Conservation (phyloP, 2,113 vertebrate genomes). For the Bothrops jararaca region DNA sequence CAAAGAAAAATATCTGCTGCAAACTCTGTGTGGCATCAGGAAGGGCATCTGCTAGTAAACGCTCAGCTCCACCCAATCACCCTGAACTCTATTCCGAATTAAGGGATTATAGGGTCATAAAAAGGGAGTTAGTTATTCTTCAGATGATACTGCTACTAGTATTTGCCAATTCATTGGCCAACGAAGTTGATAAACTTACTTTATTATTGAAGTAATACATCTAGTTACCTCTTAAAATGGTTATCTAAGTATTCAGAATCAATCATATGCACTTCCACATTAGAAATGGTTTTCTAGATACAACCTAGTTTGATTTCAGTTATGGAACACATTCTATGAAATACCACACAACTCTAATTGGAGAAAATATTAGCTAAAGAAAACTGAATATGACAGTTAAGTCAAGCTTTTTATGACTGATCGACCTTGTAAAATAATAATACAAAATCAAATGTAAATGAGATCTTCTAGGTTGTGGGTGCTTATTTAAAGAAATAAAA, state of each 20-base stretch:
- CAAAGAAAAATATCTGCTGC: too few relatives aligned
- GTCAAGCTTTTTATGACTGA: not conserved
- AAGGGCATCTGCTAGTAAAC: too few relatives aligned
- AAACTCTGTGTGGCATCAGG: too few relatives aligned
- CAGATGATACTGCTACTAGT: too few relatives aligned
- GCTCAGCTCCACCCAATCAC: too few relatives aligned
- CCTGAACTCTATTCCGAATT: too few relatives aligned
- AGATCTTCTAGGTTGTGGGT: not conserved
- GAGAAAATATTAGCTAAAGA: not conserved
- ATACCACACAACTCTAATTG: not conserved
- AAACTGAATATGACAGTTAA: not conserved
- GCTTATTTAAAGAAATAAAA: not conserved
- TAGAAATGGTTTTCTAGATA: not conserved
- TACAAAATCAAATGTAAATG: not conserved
- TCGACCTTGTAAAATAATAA: not conserved
- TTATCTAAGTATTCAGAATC: not conserved
- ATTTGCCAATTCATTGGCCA: too few relatives aligned
- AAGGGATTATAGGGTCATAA: too few relatives aligned
- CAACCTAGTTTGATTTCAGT: not conserved
- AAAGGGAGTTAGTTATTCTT: not conserved
- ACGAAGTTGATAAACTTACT: too few relatives aligned
- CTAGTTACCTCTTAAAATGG: not conserved
- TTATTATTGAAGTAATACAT: too few relatives aligned
- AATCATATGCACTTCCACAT: not conserved
- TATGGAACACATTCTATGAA: not conserved